These are phyloP conservation scores for Pan troglodytes DNA, from an alignment of 2,113 vertebrate genomes.

Conservation along the genomic window NHGRI_mPanTro3-v2.1_pri NC_072421.2:78789501-78790000, in stretches of 20 bases:
- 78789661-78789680: background rate
- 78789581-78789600: background rate
- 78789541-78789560: background rate
- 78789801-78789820: conserved; percentile 81
- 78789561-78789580: background rate
- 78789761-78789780: conserved; percentile 86
- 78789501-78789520: conserved; percentile 1
- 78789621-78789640: conserved; percentile 34
- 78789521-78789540: conserved; percentile 28
- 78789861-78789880: conserved; percentile 21
- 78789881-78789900: conserved; percentile 5
- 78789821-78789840: conserved; percentile 51
- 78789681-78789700: conserved; percentile 2
- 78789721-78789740: conserved; percentile 26
- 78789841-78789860: background rate
- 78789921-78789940: background rate
- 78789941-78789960: background rate
- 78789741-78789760: background rate
- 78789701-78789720: conserved; percentile 15
- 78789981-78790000: background rate
- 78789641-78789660: background rate
- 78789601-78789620: background rate
- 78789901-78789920: background rate
- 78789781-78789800: conserved; percentile 89
- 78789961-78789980: background rate